Evolutionary conservation across 2,797 vertebrate species (phyloP).

Genomic region (Margarornis squamiger): DNA sequence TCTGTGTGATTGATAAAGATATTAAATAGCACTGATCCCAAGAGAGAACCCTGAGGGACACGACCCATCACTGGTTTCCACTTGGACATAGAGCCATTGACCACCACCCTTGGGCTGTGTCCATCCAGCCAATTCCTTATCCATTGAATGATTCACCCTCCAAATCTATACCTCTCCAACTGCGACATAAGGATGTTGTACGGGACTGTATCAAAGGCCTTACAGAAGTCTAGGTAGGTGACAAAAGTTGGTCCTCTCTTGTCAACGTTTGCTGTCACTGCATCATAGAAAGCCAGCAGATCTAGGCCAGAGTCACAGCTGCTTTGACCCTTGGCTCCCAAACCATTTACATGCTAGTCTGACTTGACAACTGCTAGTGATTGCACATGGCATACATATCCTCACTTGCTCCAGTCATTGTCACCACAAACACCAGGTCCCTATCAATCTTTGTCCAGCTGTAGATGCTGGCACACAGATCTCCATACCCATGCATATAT

Average conservation of each 20-base stretch:
- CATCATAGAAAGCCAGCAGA: neutral
- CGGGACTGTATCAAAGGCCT: neutral
- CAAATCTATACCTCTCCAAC: fast-evolving
- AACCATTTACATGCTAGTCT: neutral
- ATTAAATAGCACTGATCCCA: fast-evolving
- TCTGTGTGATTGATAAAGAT: neutral
- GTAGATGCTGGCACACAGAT: neutral
- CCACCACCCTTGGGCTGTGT: neutral
- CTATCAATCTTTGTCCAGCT: neutral
- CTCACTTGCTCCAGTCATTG: neutral
- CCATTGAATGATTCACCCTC: neutral
- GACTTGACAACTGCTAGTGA: neutral
- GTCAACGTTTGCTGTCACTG: too few species aligned
- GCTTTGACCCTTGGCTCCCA: neutral
- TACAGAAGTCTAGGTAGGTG: neutral
- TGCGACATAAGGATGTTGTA: neutral
- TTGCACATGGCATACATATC: neutral
- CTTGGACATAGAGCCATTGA: neutral
- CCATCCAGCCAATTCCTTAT: neutral
- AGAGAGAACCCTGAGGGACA: neutral
- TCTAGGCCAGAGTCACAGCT: neutral
- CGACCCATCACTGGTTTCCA: fast-evolving
- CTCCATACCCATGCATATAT: fast-evolving
- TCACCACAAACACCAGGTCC: neutral
- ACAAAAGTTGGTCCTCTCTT: fast-evolving